Conservation (phyloP, 2,888 invertebrate genomes). For the Aphidius colemani region DNA sequence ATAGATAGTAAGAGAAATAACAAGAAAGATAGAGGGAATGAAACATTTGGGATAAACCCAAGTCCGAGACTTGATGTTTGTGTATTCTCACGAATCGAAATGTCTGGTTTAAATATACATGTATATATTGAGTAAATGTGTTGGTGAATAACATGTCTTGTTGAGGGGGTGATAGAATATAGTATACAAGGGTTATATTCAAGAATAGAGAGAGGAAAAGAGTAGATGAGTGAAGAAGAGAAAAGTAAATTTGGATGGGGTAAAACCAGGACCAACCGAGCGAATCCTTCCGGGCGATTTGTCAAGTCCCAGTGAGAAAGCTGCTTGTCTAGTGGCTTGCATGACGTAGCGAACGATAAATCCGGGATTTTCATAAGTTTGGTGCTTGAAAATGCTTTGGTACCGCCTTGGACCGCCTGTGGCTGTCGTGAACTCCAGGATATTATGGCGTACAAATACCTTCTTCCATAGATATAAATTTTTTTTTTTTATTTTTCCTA, state of each 20-base stretch:
- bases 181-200: too few relatives aligned
- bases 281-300: slow-evolving; percentile 54
- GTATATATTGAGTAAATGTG: neutral
- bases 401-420: neutral
- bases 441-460: slow-evolving; percentile 9
- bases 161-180: too few relatives aligned
- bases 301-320: slow-evolving; percentile 42
- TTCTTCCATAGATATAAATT: slow-evolving; percentile 6
- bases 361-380: slow-evolving; percentile 50
- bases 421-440: slow-evolving; percentile 24
- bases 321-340: slow-evolving; percentile 36
- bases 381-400: neutral
- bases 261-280: slow-evolving; percentile 22
- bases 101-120: slow-evolving; percentile 6
- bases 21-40: neutral
- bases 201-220: neutral
- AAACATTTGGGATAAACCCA: slow-evolving; percentile 37
- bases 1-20: too few relatives aligned
- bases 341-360: slow-evolving; percentile 43
- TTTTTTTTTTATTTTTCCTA: neutral
- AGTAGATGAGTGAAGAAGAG: neutral
- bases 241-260: neutral
- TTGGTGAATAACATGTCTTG: too few relatives aligned
- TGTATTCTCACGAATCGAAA: slow-evolving; percentile 18
- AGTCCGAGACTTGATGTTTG: slow-evolving; percentile 21